A percentile compares a stretch with the other conserved stretches of the same genome.
phyloP scores from a whole-genome alignment of 2,113 vertebrate genomes.

The Calidris pygmaea region DNA sequence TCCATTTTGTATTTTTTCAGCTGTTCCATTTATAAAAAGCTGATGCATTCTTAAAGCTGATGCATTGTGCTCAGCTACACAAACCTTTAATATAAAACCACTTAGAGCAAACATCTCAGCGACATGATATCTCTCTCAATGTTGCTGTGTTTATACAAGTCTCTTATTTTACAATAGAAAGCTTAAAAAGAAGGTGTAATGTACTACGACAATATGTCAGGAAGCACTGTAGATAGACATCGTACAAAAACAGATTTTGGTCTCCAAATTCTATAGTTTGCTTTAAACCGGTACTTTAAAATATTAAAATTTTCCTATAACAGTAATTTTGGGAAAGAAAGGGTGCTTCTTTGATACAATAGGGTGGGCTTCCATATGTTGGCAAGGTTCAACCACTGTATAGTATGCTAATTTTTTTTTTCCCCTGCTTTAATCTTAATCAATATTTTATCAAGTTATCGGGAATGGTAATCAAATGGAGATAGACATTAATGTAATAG shows the following conservation, averaged over 20 bases:
- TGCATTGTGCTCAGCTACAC: not conserved
- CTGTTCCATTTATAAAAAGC: not conserved
- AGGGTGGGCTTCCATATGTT: not conserved
- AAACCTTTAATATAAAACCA: slow-evolving; percentile 7
- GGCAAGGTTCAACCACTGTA: not conserved
- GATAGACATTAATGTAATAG: no score
- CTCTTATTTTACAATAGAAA: slow-evolving; percentile 10
- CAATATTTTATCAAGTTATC: not conserved
- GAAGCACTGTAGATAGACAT: not conserved
- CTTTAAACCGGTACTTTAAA: not conserved
- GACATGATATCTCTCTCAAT: not conserved
- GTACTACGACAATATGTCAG: not conserved
- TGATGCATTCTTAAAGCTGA: not conserved
- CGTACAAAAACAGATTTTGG: not conserved
- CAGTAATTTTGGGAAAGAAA: not conserved
- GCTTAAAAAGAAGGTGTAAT: not conserved
- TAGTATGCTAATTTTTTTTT: rapidly evolving
- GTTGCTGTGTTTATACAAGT: not conserved
- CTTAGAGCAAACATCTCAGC: not conserved
- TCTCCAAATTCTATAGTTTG: not conserved
- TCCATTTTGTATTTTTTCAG: not conserved
- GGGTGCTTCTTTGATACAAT: not conserved
- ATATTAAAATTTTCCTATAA: not conserved
- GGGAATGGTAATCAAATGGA: no score
- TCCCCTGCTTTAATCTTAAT: not conserved